A percentile compares a stretch with the other conserved stretches of the same genome.
Conservation (phyloP, 64 coral and sea anemone species). For the Pocillopora verrucosa region DNA sequence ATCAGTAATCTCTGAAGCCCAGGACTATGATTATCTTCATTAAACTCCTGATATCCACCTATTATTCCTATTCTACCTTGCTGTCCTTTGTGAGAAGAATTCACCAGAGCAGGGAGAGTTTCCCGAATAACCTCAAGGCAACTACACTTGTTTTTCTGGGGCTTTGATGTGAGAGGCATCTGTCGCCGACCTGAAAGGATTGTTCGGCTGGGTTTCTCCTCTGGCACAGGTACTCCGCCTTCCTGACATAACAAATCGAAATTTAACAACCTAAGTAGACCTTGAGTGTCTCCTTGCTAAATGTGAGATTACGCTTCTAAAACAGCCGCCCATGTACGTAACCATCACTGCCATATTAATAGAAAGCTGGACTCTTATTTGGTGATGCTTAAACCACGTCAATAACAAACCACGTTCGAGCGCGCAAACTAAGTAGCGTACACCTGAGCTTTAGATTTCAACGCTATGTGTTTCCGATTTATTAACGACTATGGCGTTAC, state of each 20-base stretch:
- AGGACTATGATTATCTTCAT: no score
- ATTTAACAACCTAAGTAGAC: neutral
- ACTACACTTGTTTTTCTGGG: neutral
- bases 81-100: slow-evolving; percentile 88
- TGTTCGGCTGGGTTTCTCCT: neutral
- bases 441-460: neutral
- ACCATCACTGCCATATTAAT: neutral
- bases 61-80: slow-evolving; percentile 86
- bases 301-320: neutral
- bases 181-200: neutral
- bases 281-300: neutral
- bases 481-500: slow-evolving; percentile 50
- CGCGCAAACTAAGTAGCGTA: neutral
- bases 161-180: neutral
- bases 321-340: slow-evolving; percentile 1
- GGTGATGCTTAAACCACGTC: neutral
- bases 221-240: neutral
- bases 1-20: no score
- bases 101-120: slow-evolving; percentile 69
- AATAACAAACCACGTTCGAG: neutral
- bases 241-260: neutral
- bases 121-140: slow-evolving; percentile 50
- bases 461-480: neutral
- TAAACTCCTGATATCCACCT: slow-evolving; percentile 79
- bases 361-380: neutral